A percentile compares a stretch with the other conserved stretches of the same genome.
These are phyloP conservation scores for Brachionus rotundiformis DNA, from an alignment of 1,140 invertebrate genomes.

Conservation along the genomic window DNA sequence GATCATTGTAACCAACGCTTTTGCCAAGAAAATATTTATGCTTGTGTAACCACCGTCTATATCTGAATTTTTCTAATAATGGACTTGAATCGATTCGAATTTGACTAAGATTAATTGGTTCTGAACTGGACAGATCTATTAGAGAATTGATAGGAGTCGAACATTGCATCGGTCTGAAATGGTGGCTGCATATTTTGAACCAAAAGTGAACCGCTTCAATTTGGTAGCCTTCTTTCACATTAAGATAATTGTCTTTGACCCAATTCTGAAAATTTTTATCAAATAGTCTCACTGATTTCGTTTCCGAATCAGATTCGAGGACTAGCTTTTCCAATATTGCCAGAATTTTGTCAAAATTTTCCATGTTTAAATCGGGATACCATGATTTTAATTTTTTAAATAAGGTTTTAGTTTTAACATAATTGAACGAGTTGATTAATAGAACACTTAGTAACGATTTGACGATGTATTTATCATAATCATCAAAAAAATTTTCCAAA, in stretches of 20 bases:
- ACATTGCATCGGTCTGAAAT: background rate
- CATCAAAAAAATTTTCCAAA: background rate
- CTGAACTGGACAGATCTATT: background rate
- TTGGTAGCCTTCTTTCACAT: background rate
- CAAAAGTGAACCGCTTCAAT: background rate
- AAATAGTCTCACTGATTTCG: background rate
- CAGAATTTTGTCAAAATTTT: background rate
- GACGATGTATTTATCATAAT: background rate
- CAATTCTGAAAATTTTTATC: background rate
- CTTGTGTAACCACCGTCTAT: background rate
- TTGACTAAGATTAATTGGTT: too few species aligned
- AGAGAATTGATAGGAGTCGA: background rate
- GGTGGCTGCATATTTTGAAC: background rate
- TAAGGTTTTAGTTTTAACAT: background rate
- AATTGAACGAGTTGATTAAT: background rate
- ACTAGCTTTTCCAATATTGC: background rate
- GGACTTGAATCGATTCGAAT: too few species aligned
- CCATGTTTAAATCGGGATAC: background rate
- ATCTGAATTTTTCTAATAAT: too few species aligned
- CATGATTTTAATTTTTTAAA: background rate
- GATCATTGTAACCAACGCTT: background rate
- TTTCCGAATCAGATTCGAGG: background rate
- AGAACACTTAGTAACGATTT: background rate
- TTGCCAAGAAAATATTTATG: background rate
- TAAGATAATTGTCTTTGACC: background rate